Evolutionary conservation across 2,888 invertebrate species (phyloP), one percentile per base, ranked within the genome.

Genomic region (Linnaemya vulpina): DNA sequence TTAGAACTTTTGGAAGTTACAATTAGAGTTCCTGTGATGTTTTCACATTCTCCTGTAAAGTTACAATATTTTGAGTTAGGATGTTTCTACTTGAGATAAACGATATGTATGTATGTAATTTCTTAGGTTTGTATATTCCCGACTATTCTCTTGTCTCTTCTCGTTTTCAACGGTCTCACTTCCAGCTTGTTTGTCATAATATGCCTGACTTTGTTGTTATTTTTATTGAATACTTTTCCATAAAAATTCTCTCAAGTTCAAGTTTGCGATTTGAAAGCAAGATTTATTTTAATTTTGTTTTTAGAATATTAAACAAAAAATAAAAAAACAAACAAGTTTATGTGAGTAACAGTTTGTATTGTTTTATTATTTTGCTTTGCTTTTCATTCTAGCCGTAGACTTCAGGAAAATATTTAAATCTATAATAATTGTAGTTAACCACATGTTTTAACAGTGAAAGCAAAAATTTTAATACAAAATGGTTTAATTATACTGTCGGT

Each of bases 211-310:
- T 38, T 22, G 20, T 62, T 46, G 20, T 49, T 30, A 4, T 60
- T 62, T 20, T 35, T 58, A 15, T 35, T 62, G 30, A 3, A 30
- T 20, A 7, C 49, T 49, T n/a, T 60, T 30, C 11, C 65, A 65
- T 55, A 77, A 71, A n/a, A 67, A 71, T 71, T 76, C 40, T 65
- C 65, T 73, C 77, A 78, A 83, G 83, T 83, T 78, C 83, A 83
- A 83, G 82, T 76, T 58, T 15, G 65, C 62, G 73, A 73, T 63
- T 67, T 35, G 46, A 53, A 65, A 55, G 65, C 22, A 65, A 78
- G 73, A 49, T 49, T 17, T n/a, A 77, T 73, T 73, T 73, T 38
- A 38, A 38, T 35, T 51, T 55, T 43, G n/a, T 62, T 62, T 75
- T 51, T 46, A 25, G 25, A 71, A 71, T 58, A 71, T 55, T 43